Evolutionary conservation across 2,797 vertebrate species (phyloP).

Genomic region (Acrossocheilus fasciatus): DNA sequence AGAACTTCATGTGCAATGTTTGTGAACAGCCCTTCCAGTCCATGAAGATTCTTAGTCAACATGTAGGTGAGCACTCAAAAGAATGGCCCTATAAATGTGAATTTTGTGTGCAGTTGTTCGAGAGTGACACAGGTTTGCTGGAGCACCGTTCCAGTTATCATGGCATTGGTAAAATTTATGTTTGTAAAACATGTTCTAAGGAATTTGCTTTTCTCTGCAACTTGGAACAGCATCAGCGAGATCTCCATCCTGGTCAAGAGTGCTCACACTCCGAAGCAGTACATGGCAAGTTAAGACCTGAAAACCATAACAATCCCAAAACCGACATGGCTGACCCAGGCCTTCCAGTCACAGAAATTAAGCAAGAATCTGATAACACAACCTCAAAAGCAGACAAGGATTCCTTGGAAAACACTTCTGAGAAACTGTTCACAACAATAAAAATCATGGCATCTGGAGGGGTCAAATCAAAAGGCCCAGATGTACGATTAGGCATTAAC

Average conservation of each 20-base stretch:
- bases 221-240: constrained; percentile 95
- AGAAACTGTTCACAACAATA: constrained; percentile 94
- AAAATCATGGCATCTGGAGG: constrained; percentile 93
- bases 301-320: constrained; percentile 91
- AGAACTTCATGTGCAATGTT: constrained; percentile 96
- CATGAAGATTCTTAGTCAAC: constrained; percentile 94
- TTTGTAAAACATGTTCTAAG: constrained; percentile 92
- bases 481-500: constrained; percentile 95
- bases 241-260: constrained; percentile 91
- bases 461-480: constrained; percentile 88
- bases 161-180: constrained; percentile 93
- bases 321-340: constrained; percentile 44
- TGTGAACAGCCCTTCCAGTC: constrained; percentile 93
- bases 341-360: constrained; percentile 53
- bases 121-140: constrained; percentile 84
- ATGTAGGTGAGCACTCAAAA: constrained; percentile 89
- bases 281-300: constrained; percentile 93
- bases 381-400: constrained; percentile 74
- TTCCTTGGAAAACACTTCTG: constrained; percentile 82
- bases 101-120: constrained; percentile 96
- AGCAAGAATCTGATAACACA: constrained; percentile 43
- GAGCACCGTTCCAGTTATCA: constrained; percentile 94
- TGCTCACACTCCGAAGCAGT: constrained; percentile 92
- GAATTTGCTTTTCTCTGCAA: constrained; percentile 98
- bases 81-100: constrained; percentile 99